phyloP scores from a whole-genome alignment of 2,113 vertebrate genomes.

The Centropristis striata region DNA sequence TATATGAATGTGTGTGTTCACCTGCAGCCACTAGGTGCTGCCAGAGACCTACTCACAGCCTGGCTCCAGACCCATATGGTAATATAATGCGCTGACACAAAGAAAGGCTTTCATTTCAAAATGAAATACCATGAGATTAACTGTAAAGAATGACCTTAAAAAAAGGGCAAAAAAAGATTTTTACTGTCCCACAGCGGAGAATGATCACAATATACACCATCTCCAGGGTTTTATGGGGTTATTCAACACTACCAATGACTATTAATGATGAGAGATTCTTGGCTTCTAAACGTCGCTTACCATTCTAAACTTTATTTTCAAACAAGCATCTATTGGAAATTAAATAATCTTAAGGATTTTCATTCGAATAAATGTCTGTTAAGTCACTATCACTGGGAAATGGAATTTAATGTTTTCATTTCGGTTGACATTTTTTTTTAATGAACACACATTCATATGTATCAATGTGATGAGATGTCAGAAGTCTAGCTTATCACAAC shows the following conservation, averaged over 20 bases:
- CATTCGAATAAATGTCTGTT: too few species aligned
- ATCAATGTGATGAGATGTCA: too few species aligned
- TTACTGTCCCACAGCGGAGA: neutral
- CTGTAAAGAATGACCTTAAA: neutral
- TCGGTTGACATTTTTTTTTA: too few species aligned
- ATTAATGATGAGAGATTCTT: constrained; percentile 3
- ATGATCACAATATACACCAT: neutral
- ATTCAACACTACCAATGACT: neutral
- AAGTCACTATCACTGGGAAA: too few species aligned
- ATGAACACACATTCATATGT: too few species aligned
- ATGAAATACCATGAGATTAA: neutral
- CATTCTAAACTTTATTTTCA: neutral
- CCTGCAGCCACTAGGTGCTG: constrained; percentile 96
- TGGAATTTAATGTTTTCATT: too few species aligned
- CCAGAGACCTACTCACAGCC: constrained; percentile 90
- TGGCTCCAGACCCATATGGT: neutral
- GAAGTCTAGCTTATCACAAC: too few species aligned
- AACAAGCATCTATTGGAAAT: neutral
- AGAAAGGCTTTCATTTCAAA: neutral
- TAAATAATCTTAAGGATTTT: neutral
- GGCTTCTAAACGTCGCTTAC: neutral
- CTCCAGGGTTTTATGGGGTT: neutral
- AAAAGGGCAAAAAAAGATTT: neutral
- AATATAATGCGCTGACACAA: neutral
- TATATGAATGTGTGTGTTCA: constrained; percentile 72